Base-by-base conservation (phyloP, 2,113 vertebrate species). In the Oncorhynchus nerka region DNA sequence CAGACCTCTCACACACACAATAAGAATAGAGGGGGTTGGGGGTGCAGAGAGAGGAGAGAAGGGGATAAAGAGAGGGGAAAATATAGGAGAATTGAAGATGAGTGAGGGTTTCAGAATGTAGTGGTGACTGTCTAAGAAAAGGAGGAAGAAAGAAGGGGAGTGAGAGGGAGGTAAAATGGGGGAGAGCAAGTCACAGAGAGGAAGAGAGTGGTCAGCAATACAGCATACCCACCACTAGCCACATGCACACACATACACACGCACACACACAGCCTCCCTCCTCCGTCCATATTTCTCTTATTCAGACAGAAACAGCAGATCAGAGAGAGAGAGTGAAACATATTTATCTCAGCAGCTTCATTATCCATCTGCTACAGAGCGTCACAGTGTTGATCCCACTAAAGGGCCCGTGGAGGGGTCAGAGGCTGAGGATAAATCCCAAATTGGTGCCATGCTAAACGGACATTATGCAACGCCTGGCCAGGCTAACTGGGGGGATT, bases 381-480 rank as follows among this genome's bases (percentile, higher is more conserved):
- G 75, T 77, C 71, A 73, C 61, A 86, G 83, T 81, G 49, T 81
- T 81, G 77, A 87, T 88, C 74, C 88, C 84, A 85, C 74, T 84
- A 82, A 82, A 81, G 75, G 84, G 81, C 87, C 86, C 70, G 80
- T 79, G 83, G 83, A 85, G 64, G 84, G 89, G 87, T 90, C 86
- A 87, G 75, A 85, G 80, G 89, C 82, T 77, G 79, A 80, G 85
- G 86, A 76, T 83, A 89, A 92, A 91, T 90, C 91, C 81, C 85
- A 75, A 84, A 90, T 88, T 85, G 86, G 83, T 83, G 79, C 85
- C 89, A 86, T 83, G 83, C 87, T 93, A 91, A 92, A 92, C 90
- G 79, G 84, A 83, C 86, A 90, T 92, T 90, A 90, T 89, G 89
- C 87, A 88, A 85, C 81, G 84, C 81, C 88, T 91, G 91, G 87